Conservation (phyloP, 2,113 vertebrate genomes). For the Orthochromis malagaraziensis region DNA sequence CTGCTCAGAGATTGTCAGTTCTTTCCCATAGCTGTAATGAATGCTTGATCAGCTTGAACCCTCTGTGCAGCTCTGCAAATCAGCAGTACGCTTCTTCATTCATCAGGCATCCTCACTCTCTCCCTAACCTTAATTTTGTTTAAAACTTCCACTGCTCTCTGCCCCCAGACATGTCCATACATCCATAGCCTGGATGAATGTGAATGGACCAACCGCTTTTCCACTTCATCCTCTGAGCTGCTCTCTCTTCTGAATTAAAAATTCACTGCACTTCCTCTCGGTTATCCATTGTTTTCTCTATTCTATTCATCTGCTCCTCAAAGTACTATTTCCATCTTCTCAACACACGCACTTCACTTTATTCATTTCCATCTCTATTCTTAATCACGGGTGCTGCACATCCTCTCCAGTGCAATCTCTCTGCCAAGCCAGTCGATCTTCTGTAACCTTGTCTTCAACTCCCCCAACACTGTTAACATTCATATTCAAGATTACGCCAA, state of each 20-base stretch:
- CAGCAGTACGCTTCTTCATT: neutral
- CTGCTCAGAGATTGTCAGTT: neutral
- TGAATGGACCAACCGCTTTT: neutral
- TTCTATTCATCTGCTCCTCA: neutral
- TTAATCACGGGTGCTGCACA: neutral
- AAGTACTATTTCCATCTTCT: neutral
- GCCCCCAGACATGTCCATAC: neutral
- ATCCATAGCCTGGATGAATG: neutral
- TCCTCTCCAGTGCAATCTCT: neutral
- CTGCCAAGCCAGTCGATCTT: neutral
- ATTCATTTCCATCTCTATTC: neutral
- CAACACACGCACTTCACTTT: fast-evolving
- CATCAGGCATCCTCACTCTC: neutral
- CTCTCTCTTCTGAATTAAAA: neutral
- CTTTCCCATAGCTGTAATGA: neutral
- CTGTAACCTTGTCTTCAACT: neutral
- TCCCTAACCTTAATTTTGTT: neutral
- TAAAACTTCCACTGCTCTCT: neutral
- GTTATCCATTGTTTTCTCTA: neutral
- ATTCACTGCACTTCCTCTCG: neutral
- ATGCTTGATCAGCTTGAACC: neutral
- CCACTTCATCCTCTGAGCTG: neutral
- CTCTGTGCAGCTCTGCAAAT: neutral
- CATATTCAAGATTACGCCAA: neutral
- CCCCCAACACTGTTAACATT: neutral